A percentile compares a stretch with the other conserved stretches of the same genome.
Evolutionary conservation across 2,888 invertebrate genomes (phyloP).

Genomic region (Apamea crenata): DNA sequence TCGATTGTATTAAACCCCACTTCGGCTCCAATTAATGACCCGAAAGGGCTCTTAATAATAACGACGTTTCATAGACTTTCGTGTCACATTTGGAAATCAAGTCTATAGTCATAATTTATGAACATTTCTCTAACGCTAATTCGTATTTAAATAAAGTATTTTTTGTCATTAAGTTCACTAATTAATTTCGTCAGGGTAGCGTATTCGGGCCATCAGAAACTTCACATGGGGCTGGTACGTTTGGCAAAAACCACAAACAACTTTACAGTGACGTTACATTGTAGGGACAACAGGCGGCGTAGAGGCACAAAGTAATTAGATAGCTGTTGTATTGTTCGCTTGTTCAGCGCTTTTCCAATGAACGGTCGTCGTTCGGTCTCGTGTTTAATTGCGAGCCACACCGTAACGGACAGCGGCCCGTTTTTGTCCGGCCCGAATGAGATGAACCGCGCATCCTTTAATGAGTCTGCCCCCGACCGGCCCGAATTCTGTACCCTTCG

Average conservation of each 20-base stretch:
- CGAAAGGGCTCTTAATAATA: constrained; percentile 80
- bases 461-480: constrained; percentile 76
- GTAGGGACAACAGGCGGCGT: constrained; percentile 77
- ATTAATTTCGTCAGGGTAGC: constrained; percentile 72
- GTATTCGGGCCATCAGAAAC: constrained; percentile 71
- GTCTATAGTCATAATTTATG: constrained; percentile 35
- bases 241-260: constrained; percentile 84
- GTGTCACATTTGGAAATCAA: constrained; percentile 53
- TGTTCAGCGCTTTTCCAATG: constrained; percentile 87
- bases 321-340: constrained; percentile 86
- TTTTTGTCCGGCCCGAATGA: constrained; percentile 85
- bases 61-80: constrained; percentile 63
- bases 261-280: constrained; percentile 82
- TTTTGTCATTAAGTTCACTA: constrained; percentile 62
- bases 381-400: constrained; percentile 87
- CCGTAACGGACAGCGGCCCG: constrained; percentile 85
- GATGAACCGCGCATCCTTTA: constrained; percentile 84
- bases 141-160: neutral
- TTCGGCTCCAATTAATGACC: constrained; percentile 85
- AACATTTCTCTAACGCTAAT: constrained; percentile 24
- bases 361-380: constrained; percentile 79
- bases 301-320: constrained; percentile 87
- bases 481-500: constrained; percentile 63
- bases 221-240: constrained; percentile 74
- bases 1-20: constrained; percentile 88